Base-by-base conservation (phyloP, 2,797 vertebrate species). In the Todus mexicanus region DNA sequence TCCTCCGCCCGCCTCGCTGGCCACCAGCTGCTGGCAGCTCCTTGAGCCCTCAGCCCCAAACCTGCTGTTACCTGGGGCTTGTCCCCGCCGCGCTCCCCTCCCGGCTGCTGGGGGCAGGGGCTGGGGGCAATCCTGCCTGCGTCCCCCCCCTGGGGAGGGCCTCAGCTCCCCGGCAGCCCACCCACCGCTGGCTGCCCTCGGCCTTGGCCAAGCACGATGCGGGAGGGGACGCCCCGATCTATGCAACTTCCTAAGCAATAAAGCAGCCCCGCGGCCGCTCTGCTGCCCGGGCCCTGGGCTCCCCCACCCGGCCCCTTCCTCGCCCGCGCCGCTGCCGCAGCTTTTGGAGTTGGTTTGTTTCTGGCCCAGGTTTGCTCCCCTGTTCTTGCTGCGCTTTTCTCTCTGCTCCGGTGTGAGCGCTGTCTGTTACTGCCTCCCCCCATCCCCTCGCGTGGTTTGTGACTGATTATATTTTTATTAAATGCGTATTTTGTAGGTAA, bases 401-500 rank as follows among this genome's bases (percentile, higher is more conserved):
- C 33, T 57, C 10, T 6, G 53, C 50, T 70, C 53, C 23, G 31
- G 1, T 12, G 26, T 10, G 70, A 71, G 70, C 53, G 12, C 22
- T 35, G 3, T 14, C 71, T 57, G 37, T 47, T 51, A 13, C 43
- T 23, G 12, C 2, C 0, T 72, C 23, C 26, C 10, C 29, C 56
- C 4, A 2, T 26, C 38, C 27, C 10, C 12, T 33, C 23, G 18
- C 1, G n/a, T 33, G 13, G 22, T 65, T 68, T 54, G 64, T 5
- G 9, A 48, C 7, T 29, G 48, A 47, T 45, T 94, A 3, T 94
- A 84, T 94, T 96, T 96, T 90, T 90, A 95, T 94, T 95, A 96
- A 96, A 96, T 54, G 38, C 50, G 7, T 94, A 71, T 93, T 94
- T 95, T 95, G 38, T 77, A 65, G 47, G 25, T 56, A 8, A 15